Evolutionary conservation across 2,888 invertebrate genomes (phyloP), one percentile per base, ranked within the genome.

Genomic region (Temnothorax unifasciatus): DNA sequence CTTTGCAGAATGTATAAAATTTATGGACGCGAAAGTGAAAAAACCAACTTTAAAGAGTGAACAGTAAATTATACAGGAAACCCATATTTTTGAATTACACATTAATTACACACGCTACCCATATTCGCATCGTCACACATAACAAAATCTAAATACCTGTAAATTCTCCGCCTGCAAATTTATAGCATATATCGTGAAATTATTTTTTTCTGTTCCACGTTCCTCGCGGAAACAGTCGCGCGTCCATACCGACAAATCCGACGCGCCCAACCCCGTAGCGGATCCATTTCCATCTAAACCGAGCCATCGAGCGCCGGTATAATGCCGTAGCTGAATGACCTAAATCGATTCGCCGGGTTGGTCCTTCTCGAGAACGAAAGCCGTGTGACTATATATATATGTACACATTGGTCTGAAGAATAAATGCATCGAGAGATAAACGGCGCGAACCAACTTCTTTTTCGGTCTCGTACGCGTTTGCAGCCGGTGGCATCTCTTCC

Each of bases 281-380:
- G 21, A 68, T 75, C 69, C 52, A 44, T 73, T 85, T 84, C 68
- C 64, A 71, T 47, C 38, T 41, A 54, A 83, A 82, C 57, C 83
- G 66, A 47, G 25, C 34, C 13, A 47, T 47, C 47, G 79, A 79
- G 34, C 4, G 21, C 18, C 8, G 11, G 47, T 76, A 63, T 76
- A 63, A 82, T 52, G 34, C 52, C 63, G 13, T 15, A 18, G 38
- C 59, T 44, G 52, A 63, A 54, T 76, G 54, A 82, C 63, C 18
- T 34, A 21, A 79, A 69, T 69, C 57, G 73, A 79, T 57, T 38
- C 21, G 41, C 4, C 25, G 52, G 25, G 0, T 77, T 41, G 38
- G n/a, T 41, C 15, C 41, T 69, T 0, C 44, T 47, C 21, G 44
- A 79, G 61, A 68, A 81, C 59, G 59, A 2, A 47, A 18, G n/a